Percentiles rank a stretch among this genome's conserved stretches.
Evolutionary conservation across 2,888 invertebrate species (phyloP).

Genomic region (Amphipoea oculea): DNA sequence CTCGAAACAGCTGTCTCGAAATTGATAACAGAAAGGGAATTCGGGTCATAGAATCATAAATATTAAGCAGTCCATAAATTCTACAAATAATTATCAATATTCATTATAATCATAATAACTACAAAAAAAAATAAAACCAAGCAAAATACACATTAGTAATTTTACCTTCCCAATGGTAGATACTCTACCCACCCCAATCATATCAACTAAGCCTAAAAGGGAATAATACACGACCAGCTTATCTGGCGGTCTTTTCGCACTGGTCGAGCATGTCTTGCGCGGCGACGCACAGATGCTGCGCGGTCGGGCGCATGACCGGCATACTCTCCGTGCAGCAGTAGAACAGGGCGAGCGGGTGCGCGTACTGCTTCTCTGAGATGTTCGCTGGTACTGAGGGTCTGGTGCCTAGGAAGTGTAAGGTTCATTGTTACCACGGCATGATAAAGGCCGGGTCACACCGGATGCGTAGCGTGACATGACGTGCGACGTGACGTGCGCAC

Average conservation of each 20-base stretch:
- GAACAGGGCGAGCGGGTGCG: conserved; percentile 92
- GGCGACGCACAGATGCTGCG: conserved; percentile 86
- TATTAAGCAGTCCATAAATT: neutral
- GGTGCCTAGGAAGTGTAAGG: conserved; percentile 88
- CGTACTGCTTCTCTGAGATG: conserved; percentile 91
- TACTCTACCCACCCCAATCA: conserved; percentile 20
- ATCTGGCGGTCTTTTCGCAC: conserved; percentile 27
- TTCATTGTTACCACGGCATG: neutral
- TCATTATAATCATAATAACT: conserved; percentile 1
- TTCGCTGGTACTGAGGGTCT: conserved; percentile 93
- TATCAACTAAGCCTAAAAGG: neutral
- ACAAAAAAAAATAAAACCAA: neutral
- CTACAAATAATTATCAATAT: conserved; percentile 9
- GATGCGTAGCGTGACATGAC: too few relatives aligned
- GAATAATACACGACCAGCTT: neutral
- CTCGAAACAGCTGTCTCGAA: neutral
- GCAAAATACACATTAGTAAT: conserved; percentile 48
- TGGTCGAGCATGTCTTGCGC: conserved; percentile 81
- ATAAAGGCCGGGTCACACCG: too few relatives aligned
- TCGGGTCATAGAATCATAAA: neutral
- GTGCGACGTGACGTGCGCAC: too few relatives aligned
- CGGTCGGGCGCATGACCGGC: conserved; percentile 91
- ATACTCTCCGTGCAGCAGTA: conserved; percentile 92
- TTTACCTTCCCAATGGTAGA: conserved; percentile 32
- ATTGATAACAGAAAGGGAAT: neutral